These are phyloP conservation scores for Noctua janthina DNA, from an alignment of 2,888 invertebrate species.

Conservation along the genomic window DNA sequence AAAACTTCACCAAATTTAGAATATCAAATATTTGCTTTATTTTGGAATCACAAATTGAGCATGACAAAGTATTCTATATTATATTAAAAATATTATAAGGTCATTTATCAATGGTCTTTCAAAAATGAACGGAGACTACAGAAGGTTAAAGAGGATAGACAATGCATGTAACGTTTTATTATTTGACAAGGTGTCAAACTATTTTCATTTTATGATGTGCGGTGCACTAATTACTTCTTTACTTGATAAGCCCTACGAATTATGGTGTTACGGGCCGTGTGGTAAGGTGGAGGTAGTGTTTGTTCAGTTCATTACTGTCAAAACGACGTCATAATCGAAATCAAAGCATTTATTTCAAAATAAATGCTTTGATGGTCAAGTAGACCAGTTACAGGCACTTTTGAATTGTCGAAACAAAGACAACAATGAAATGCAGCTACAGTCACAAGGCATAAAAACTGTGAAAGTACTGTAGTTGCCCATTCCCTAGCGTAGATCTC, in stretches of 20 bases:
- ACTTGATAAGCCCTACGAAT: neutral
- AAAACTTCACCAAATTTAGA: neutral
- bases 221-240: neutral
- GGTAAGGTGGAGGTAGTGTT: too few species aligned
- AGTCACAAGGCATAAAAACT: too few species aligned
- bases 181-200: neutral
- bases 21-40: neutral
- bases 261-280: neutral
- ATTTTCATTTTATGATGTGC: neutral
- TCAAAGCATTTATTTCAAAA: too few species aligned
- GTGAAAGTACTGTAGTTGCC: too few species aligned
- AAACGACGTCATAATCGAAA: too few species aligned
- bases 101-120: neutral
- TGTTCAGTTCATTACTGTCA: too few species aligned
- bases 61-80: neutral
- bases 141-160: neutral
- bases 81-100: neutral
- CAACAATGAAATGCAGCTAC: too few species aligned
- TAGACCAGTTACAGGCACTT: too few species aligned
- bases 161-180: too few species aligned
- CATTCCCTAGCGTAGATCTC: too few species aligned
- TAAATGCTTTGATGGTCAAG: too few species aligned
- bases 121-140: neutral
- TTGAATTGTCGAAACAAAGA: too few species aligned
- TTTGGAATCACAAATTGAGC: neutral